A percentile compares a stretch with the other conserved stretches of the same genome.
Conservation (phyloP, 2,888 invertebrate species). For the Sesamia inferens region DNA sequence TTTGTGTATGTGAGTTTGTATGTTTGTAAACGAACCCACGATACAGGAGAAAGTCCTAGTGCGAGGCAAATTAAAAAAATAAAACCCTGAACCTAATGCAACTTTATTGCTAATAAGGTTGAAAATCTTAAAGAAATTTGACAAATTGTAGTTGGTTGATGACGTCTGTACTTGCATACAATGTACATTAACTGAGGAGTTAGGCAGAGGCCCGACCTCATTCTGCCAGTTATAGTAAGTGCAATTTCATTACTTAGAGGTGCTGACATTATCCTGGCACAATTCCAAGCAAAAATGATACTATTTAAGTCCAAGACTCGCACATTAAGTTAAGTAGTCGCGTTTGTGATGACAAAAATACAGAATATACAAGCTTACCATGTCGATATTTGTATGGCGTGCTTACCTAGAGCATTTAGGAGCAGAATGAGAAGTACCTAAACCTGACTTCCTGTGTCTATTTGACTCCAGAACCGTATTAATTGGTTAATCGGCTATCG, state of each 20-base stretch:
- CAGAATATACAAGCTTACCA: no score
- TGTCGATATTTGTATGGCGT: conserved; percentile 6
- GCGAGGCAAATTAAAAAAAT: no score
- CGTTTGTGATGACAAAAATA: neutral
- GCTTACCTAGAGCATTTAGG: neutral
- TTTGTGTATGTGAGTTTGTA: no score
- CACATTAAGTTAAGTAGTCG: neutral
- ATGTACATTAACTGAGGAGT: neutral
- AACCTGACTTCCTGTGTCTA: conserved; percentile 37
- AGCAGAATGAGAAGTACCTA: conserved; percentile 15
- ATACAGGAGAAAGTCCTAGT: no score
- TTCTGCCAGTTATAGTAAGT: neutral
- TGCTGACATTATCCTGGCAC: no score
- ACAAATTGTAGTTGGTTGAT: neutral
- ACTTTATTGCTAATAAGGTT: no score
- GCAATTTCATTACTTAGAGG: neutral
- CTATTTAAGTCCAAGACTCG: neutral
- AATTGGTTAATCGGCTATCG: conserved; percentile 49
- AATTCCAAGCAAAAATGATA: neutral
- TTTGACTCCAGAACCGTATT: conserved; percentile 31
- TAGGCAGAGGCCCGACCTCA: neutral
- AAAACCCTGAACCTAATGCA: no score
- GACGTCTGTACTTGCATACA: neutral
- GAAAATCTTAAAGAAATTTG: no score
- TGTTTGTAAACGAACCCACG: no score